Conservation (phyloP, 2,888 invertebrate species). For the Globia sparganii region DNA sequence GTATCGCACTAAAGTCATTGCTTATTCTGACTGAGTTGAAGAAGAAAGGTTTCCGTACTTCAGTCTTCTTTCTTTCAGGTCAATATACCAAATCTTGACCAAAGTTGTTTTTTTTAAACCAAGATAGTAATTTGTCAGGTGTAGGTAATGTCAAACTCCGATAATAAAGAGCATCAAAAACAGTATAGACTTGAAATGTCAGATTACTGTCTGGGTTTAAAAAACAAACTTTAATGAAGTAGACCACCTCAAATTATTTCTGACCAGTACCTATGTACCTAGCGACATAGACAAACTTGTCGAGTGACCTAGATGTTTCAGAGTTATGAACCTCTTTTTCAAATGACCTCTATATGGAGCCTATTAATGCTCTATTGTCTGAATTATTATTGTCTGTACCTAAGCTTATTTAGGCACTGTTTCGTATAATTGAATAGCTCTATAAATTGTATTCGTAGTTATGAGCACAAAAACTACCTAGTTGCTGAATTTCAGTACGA, state of each 20-base stretch:
- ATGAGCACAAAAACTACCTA: constrained; percentile 23
- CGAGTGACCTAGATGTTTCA: constrained; percentile 34
- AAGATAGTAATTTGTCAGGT: background rate
- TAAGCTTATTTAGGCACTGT: constrained; percentile 17
- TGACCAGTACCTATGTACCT: background rate
- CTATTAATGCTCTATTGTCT: constrained; percentile 36
- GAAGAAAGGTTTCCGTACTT: constrained; percentile 55
- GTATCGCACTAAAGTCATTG: constrained; percentile 61
- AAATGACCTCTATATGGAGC: constrained; percentile 58
- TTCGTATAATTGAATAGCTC: constrained; percentile 37
- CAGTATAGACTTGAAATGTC: background rate
- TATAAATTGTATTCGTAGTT: constrained; percentile 30
- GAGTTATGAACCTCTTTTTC: constrained; percentile 57
- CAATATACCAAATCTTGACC: background rate
- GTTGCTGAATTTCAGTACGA: constrained; percentile 3
- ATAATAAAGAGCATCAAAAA: background rate
- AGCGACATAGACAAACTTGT: background rate
- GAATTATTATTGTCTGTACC: constrained; percentile 42
- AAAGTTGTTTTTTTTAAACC: too few relatives aligned
- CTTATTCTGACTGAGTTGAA: constrained; percentile 69
- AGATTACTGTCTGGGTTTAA: background rate
- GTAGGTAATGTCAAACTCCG: background rate
- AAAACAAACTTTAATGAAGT: too few relatives aligned
- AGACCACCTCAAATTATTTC: background rate
- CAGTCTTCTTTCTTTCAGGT: background rate